phyloP scores from a whole-genome alignment of 2,797 vertebrate genomes.

The Myripristis murdjan region DNA sequence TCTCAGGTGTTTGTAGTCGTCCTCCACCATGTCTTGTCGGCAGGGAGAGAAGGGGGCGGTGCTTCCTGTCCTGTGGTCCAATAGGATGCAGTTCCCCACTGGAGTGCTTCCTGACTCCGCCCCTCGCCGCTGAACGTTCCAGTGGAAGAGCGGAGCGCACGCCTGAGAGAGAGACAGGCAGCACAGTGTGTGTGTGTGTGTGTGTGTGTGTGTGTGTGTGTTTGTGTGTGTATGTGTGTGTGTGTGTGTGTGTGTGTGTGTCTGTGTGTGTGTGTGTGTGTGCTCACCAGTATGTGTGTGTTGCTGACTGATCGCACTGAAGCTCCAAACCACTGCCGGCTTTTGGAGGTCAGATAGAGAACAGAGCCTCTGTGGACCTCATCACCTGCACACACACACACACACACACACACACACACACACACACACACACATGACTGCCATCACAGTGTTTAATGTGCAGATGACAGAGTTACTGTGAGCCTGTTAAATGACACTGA shows the following conservation, averaged over 20 bases:
- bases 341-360: constrained; percentile 49
- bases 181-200: no score
- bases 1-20: background rate
- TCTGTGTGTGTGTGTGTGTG: constrained; percentile 1
- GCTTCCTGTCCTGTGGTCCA: constrained; percentile 29
- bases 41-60: constrained; percentile 43
- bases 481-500: no score
- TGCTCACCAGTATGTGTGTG: constrained; percentile 65
- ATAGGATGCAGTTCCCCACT: constrained; percentile 50
- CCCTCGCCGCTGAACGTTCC: constrained; percentile 10
- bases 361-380: constrained; percentile 13
- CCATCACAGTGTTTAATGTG: no score
- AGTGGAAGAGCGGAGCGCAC: constrained; percentile 46
- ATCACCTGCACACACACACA: constrained; percentile 50
- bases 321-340: constrained; percentile 70
- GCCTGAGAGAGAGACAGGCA: constrained; percentile 22
- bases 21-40: constrained; percentile 33
- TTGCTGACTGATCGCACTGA: constrained; percentile 50
- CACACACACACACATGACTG: no score
- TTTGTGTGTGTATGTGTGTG: background rate
- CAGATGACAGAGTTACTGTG: no score
- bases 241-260: background rate
- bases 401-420: background rate
- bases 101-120: constrained; percentile 51
- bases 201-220: background rate